phyloP scores from a whole-genome alignment of 1,140 invertebrate species.

The Ceratina australensis region DNA sequence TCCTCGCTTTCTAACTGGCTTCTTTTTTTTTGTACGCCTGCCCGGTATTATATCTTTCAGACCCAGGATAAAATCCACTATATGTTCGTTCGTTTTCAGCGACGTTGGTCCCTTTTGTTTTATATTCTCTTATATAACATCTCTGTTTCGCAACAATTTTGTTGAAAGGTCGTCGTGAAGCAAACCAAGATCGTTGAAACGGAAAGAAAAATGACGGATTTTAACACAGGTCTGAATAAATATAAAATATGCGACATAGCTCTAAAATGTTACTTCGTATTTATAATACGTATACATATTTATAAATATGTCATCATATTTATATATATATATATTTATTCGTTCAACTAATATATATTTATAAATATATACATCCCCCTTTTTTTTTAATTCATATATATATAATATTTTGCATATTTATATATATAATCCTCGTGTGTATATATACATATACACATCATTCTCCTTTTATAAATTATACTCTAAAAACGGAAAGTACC shows the following conservation, averaged over 20 bases:
- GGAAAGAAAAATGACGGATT: conserved; percentile 48
- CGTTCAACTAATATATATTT: conserved; percentile 20
- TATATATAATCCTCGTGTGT: conserved; percentile 4
- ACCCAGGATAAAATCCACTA: conserved; percentile 56
- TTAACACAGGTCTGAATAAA: conserved; percentile 57
- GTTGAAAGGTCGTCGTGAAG: conserved; percentile 18
- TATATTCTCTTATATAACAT: not conserved
- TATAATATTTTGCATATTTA: conserved; percentile 11
- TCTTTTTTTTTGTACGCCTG: not conserved
- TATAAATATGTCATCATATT: conserved; percentile 22
- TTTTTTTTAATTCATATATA: conserved; percentile 10
- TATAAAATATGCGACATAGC: conserved; percentile 35
- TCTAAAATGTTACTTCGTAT: conserved; percentile 22
- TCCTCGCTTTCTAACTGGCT: not conserved
- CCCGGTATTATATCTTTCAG: conserved; percentile 46
- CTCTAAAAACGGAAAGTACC: conserved; percentile 49
- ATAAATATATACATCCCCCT: conserved; percentile 29
- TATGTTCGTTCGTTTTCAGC: conserved; percentile 51
- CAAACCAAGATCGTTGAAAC: conserved; percentile 59
- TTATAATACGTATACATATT: conserved; percentile 18
- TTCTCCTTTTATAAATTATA: conserved; percentile 34
- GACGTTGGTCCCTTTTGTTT: conserved; percentile 48
- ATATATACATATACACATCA: conserved; percentile 6
- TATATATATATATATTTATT: conserved; percentile 9
- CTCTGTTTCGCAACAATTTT: not conserved